Conservation (phyloP, 2,888 invertebrate genomes). For the Nebria brevicollis region DNA sequence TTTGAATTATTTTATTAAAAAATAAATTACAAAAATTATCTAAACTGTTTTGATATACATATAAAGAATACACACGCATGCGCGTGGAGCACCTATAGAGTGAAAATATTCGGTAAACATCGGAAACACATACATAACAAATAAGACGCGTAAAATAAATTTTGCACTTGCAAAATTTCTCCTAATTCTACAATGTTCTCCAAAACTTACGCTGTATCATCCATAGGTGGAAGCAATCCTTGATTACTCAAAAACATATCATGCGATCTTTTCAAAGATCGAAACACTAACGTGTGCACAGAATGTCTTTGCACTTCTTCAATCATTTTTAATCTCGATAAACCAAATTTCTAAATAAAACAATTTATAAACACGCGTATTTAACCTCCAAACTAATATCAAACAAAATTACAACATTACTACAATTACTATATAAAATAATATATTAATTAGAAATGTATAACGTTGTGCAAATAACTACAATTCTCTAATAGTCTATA, state of each 20-base stretch:
- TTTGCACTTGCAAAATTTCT: no score
- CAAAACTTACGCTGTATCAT: conserved; percentile 81
- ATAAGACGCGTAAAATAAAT: no score
- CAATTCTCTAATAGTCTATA: neutral
- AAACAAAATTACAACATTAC: neutral
- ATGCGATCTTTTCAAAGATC: conserved; percentile 96
- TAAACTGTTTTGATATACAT: no score
- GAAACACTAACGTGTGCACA: conserved; percentile 95
- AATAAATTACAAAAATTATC: no score
- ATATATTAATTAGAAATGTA: no score
- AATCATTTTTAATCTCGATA: conserved; percentile 63
- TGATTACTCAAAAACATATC: conserved; percentile 97
- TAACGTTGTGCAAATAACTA: no score
- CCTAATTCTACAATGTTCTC: neutral
- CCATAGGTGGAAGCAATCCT: conserved; percentile 82
- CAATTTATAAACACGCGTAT: neutral
- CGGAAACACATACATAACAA: no score
- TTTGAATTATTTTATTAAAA: no score
- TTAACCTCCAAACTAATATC: neutral
- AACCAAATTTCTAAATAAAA: conserved; percentile 61
- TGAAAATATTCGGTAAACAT: no score
- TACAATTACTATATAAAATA: neutral
- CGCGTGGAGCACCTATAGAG: no score
- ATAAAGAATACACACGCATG: no score
- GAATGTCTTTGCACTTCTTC: conserved; percentile 96